Conservation (phyloP, 2,797 vertebrate genomes). For the Octomys mimax region DNA sequence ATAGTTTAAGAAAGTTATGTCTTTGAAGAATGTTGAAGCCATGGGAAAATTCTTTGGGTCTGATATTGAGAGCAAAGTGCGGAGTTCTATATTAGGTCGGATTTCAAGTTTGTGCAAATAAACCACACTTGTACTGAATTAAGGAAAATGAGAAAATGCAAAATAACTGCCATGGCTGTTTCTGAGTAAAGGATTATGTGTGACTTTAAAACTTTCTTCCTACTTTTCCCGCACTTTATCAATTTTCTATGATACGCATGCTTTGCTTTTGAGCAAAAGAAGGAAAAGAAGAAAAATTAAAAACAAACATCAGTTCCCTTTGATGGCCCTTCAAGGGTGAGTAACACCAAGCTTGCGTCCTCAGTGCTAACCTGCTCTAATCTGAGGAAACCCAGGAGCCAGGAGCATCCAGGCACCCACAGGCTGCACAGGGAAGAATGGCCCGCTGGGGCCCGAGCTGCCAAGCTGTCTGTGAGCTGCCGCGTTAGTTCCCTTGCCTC, state of each 20-base stretch:
- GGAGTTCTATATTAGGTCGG: background rate
- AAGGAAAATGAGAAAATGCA: background rate
- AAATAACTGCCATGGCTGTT: background rate
- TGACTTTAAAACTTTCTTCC: background rate
- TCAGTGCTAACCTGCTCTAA: background rate
- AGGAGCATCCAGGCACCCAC: too few species aligned
- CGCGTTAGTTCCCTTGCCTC: rapidly evolving
- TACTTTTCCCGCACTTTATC: background rate
- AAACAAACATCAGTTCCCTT: background rate
- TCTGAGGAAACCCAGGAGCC: constrained; percentile 39
- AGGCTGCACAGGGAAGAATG: background rate
- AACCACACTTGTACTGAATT: background rate
- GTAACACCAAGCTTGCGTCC: background rate
- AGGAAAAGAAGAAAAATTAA: background rate
- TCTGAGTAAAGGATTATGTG: background rate
- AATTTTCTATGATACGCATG: background rate
- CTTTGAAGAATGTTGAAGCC: constrained; percentile 60
- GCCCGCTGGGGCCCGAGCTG: background rate
- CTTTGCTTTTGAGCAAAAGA: background rate
- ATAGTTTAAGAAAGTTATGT: background rate
- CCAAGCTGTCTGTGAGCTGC: too few species aligned
- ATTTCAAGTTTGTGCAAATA: constrained; percentile 33
- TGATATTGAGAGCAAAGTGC: constrained; percentile 4
- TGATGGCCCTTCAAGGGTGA: background rate
- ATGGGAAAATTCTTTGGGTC: background rate